phyloP scores from a whole-genome alignment of 2,797 vertebrate genomes.

The Amblyopsis hoosieri region DNA sequence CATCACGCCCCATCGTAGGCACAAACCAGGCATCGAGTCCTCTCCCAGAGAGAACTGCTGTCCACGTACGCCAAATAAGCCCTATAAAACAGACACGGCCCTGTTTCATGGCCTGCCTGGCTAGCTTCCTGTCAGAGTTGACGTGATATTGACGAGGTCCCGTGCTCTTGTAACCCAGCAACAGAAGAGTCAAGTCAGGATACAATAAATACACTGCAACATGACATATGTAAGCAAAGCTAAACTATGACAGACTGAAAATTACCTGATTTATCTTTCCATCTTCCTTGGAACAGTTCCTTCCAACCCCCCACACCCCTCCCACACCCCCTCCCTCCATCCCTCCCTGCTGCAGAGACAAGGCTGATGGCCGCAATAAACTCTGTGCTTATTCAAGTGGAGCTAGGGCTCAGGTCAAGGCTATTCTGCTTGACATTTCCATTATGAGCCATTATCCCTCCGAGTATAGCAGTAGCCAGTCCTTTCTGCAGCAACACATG shows the following conservation, averaged over 20 bases:
- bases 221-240: too few relatives aligned
- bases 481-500: too few relatives aligned
- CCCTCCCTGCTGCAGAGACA: neutral
- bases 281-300: neutral
- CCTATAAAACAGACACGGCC: constrained; percentile 67
- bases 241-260: constrained; percentile 34
- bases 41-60: constrained; percentile 47
- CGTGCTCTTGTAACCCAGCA: constrained; percentile 56
- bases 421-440: constrained; percentile 8
- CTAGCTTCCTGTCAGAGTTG: constrained; percentile 54
- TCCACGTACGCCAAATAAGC: constrained; percentile 71
- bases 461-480: neutral
- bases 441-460: constrained; percentile 14
- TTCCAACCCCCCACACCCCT: neutral
- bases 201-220: too few relatives aligned
- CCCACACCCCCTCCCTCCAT: neutral
- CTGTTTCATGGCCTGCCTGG: constrained; percentile 52
- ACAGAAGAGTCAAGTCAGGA: constrained; percentile 15
- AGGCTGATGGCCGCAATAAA: neutral
- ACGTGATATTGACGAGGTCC: constrained; percentile 63
- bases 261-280: constrained; percentile 30
- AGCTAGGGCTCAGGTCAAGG: neutral
- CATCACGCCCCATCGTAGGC: constrained; percentile 53
- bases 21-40: constrained; percentile 5
- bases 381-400: constrained; percentile 3